These are phyloP conservation scores for Oxygymnocypris stewartii DNA, from an alignment of 2,113 vertebrate genomes.

Conservation along the genomic window DNA sequence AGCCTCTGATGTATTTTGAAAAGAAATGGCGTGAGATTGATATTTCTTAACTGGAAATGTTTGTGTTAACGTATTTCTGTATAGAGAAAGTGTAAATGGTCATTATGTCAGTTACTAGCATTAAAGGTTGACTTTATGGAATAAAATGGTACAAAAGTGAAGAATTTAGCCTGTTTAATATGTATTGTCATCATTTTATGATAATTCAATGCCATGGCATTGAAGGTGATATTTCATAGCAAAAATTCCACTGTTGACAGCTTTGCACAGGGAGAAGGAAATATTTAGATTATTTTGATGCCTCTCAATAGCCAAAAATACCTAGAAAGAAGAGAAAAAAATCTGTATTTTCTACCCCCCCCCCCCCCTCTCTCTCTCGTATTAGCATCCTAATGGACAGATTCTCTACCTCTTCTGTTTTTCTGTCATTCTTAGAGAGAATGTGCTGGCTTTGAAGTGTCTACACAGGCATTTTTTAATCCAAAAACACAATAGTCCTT, in stretches of 20 bases:
- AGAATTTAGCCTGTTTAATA: not conserved
- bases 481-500: slow-evolving; percentile 7
- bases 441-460: slow-evolving; percentile 35
- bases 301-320: slow-evolving; percentile 22
- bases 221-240: slow-evolving; percentile 20
- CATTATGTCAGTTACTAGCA: not conserved
- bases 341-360: not conserved
- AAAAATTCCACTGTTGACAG: not conserved
- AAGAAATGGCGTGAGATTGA: not conserved
- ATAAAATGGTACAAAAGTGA: not conserved
- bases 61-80: not conserved
- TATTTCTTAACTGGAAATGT: not conserved
- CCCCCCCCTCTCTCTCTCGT: not conserved
- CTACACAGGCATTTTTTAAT: slow-evolving; percentile 8
- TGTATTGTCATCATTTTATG: not conserved
- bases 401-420: slow-evolving; percentile 38
- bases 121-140: not conserved
- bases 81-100: not conserved
- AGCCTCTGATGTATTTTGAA: not conserved
- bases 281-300: slow-evolving; percentile 31
- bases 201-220: not conserved
- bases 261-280: not conserved
- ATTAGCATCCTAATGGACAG: slow-evolving; percentile 35
- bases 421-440: slow-evolving; percentile 32
- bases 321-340: not conserved